Percentiles rank a stretch among this genome's conserved stretches.
Evolutionary conservation across 2,797 vertebrate genomes (phyloP).

Genomic region (Echiichthys vipera): DNA sequence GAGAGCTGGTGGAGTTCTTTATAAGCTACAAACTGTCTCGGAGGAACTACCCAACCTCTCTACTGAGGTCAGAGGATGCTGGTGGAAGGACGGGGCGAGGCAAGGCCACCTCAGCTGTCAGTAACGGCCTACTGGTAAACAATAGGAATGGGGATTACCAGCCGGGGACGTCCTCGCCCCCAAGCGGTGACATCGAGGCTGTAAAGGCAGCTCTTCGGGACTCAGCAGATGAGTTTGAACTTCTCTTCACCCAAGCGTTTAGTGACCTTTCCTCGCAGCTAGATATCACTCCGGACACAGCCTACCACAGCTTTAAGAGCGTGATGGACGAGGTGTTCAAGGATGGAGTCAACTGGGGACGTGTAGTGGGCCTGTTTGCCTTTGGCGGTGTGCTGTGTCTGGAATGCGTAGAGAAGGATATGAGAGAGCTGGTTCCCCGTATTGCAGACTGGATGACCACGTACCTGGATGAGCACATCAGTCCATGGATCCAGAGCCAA

Average conservation of each 20-base stretch:
- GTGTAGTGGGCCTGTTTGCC: conserved; percentile 95
- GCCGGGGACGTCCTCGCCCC: conserved; percentile 13
- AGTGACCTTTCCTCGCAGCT: conserved; percentile 94
- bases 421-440: conserved; percentile 90
- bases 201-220: conserved; percentile 90
- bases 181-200: conserved; percentile 62
- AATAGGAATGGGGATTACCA: background rate
- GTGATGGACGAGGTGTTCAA: conserved; percentile 97
- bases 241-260: conserved; percentile 91
- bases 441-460: conserved; percentile 95
- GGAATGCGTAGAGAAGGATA: conserved; percentile 94
- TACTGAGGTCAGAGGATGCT: conserved; percentile 75
- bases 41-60: conserved; percentile 87
- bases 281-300: conserved; percentile 91
- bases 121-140: conserved; percentile 49
- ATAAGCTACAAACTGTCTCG: conserved; percentile 93
- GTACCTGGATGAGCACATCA: conserved; percentile 94
- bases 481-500: conserved; percentile 94
- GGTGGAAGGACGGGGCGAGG: conserved; percentile 59
- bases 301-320: conserved; percentile 94
- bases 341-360: conserved; percentile 97
- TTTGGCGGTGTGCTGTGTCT: conserved; percentile 94
- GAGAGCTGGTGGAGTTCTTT: conserved; percentile 94
- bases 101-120: conserved; percentile 25
- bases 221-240: conserved; percentile 93